Evolutionary conservation across 2,888 invertebrate species (phyloP).

Genomic region (Tiphia femorata): DNA sequence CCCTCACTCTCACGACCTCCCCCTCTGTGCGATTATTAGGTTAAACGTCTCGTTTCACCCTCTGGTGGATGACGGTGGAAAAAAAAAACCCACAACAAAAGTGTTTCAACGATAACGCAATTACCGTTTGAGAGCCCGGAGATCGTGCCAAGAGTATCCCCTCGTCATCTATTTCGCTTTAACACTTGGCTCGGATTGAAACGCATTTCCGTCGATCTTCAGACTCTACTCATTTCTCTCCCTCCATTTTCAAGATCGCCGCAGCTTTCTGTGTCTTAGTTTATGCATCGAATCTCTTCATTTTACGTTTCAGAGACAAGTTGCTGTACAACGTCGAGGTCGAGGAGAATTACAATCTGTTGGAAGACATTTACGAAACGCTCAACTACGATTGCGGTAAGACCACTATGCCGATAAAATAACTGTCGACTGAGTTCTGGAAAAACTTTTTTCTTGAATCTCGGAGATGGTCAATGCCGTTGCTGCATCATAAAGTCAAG

Average conservation of each 20-base stretch:
- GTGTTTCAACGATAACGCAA: slow-evolving; percentile 18
- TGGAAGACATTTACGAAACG: slow-evolving; percentile 81
- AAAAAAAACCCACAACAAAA: neutral
- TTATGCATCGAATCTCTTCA: slow-evolving; percentile 20
- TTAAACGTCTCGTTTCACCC: neutral
- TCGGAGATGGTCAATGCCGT: neutral
- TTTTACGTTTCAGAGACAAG: slow-evolving; percentile 74
- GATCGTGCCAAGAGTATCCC: too few relatives aligned
- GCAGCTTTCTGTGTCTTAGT: slow-evolving; percentile 10
- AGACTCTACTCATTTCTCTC: too few relatives aligned
- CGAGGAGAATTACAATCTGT: slow-evolving; percentile 79
- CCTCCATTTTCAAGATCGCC: neutral
- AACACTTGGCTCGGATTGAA: too few relatives aligned
- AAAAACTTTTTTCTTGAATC: neutral
- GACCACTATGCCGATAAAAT: too few relatives aligned
- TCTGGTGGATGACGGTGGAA: neutral
- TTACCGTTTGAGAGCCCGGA: slow-evolving; percentile 21
- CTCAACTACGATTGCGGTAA: slow-evolving; percentile 77
- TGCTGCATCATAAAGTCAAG: slow-evolving; percentile 10
- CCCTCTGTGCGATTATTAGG: neutral
- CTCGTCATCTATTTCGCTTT: too few relatives aligned
- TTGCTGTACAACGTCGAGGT: slow-evolving; percentile 76
- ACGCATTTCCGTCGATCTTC: too few relatives aligned
- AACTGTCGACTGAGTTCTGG: too few relatives aligned
- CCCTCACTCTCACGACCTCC: neutral